These are phyloP conservation scores for Centroberyx gerrardi DNA, from an alignment of 2,797 vertebrate genomes.

Conservation along the genomic window DNA sequence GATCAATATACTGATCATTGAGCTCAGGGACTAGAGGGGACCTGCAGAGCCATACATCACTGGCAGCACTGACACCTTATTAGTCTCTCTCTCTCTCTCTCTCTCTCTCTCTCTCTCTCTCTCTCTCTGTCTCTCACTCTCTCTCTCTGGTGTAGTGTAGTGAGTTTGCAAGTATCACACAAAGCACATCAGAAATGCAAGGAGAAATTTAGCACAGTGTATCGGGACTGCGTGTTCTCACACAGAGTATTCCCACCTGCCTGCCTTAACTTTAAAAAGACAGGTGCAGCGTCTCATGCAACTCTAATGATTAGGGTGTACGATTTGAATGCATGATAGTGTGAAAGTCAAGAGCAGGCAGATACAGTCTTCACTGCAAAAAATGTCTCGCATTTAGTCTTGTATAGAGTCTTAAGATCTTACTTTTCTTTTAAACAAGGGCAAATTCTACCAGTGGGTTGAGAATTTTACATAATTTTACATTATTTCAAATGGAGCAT, in stretches of 20 bases:
- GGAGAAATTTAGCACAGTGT: slow-evolving; percentile 1
- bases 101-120: slow-evolving; percentile 3
- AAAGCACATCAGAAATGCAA: slow-evolving; percentile 9
- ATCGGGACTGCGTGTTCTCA: background rate
- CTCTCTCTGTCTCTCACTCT: slow-evolving; percentile 12
- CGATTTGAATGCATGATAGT: slow-evolving; percentile 19
- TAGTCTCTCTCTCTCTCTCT: slow-evolving; percentile 9
- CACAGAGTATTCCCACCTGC: background rate
- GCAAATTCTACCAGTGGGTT: no score
- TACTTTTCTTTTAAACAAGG: no score
- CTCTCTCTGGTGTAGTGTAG: background rate
- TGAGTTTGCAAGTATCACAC: slow-evolving; percentile 11
- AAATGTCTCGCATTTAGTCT: no score
- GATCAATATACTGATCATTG: slow-evolving; percentile 77
- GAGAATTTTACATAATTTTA: no score
- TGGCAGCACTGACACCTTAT: slow-evolving; percentile 50
- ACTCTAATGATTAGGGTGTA: background rate
- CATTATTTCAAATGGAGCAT: no score
- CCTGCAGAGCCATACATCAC: slow-evolving; percentile 69
- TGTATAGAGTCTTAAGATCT: no score
- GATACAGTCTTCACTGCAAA: background rate
- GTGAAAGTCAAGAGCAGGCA: slow-evolving; percentile 1
- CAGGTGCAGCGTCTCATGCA: background rate
- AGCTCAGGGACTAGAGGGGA: slow-evolving; percentile 59
- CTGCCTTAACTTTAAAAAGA: slow-evolving; percentile 17